Evolutionary conservation across 2,888 invertebrate genomes (phyloP), one percentile per base, ranked within the genome.

Genomic region (Mimachlamys varia): DNA sequence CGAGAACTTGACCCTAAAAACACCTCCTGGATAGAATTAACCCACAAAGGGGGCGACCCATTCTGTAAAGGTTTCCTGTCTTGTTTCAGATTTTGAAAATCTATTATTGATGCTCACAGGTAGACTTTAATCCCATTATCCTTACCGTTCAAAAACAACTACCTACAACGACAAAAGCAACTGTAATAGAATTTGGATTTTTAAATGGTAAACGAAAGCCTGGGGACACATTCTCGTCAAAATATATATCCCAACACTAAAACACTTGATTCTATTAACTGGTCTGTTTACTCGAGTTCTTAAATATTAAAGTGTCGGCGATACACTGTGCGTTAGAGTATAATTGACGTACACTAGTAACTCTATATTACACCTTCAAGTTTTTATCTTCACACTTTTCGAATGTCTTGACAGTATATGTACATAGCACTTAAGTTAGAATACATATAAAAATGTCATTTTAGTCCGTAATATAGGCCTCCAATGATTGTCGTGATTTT

Each of bases 111-210:
- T 76, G 76, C 33, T 76, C 33, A 76, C 13, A 22, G 76, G 76
- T 76, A 76, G 76, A 76, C 3, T 10, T 33, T 33, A 76, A 76
- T 76, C 15, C 76, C 76, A 33, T 76, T 76, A 76, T 76, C 27
- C 76, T 7, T 76, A 15, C 15, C 76, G n/a, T n/a, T 62, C 22
- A 62, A 62, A 3, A 22, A 62, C 22, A 62, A 62, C 62, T 62
- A 62, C 62, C 62, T 62, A 62, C 62, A 62, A 62, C 33, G 33
- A 33, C 17, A 33, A 76, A 76, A 12, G 76, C 33, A 76, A 76
- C 76, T 12, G 76, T 76, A 27, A 76, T 76, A 76, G 76, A 76
- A 76, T 76, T 76, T 7, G 76, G 76, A 76, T 33, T 76, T 76
- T 27, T 76, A 76, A 76, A 76, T 7, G 76, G 22, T 76, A 33